A percentile compares a stretch with the other conserved stretches of the same genome.
phyloP scores from a whole-genome alignment of 1,140 invertebrate species.

The Hycleus cichorii region DNA sequence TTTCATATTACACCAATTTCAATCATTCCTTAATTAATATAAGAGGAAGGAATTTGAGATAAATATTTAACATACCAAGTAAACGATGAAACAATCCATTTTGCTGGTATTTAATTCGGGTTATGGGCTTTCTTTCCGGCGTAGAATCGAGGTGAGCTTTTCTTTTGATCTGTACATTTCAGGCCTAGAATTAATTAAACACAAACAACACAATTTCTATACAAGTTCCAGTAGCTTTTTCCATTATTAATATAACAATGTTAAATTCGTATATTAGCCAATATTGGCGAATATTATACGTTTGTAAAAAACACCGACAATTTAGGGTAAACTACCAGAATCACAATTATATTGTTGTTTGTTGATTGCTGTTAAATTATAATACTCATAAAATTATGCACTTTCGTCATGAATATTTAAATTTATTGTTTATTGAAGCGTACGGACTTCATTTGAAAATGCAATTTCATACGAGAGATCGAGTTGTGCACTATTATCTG shows the following conservation, averaged over 20 bases:
- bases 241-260: no score
- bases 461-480: no score
- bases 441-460: no score
- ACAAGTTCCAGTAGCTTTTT: no score
- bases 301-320: no score
- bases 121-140: constrained; percentile 7
- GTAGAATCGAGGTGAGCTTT: background rate
- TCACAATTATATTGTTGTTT: no score
- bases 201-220: background rate
- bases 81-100: constrained; percentile 11
- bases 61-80: constrained; percentile 12
- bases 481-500: no score
- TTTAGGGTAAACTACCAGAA: no score
- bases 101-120: constrained; percentile 12
- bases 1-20: no score
- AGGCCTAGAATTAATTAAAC: constrained; percentile 11
- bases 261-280: no score
- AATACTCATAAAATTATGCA: background rate
- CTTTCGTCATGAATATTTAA: constrained; percentile 10
- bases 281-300: no score
- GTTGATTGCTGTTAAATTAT: no score
- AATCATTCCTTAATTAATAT: background rate
- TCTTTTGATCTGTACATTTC: constrained; percentile 9
- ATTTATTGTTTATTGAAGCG: background rate
- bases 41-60: constrained; percentile 2